Evolutionary conservation across 2,113 vertebrate genomes (phyloP).

Genomic region (Lophotis ruficrista): DNA sequence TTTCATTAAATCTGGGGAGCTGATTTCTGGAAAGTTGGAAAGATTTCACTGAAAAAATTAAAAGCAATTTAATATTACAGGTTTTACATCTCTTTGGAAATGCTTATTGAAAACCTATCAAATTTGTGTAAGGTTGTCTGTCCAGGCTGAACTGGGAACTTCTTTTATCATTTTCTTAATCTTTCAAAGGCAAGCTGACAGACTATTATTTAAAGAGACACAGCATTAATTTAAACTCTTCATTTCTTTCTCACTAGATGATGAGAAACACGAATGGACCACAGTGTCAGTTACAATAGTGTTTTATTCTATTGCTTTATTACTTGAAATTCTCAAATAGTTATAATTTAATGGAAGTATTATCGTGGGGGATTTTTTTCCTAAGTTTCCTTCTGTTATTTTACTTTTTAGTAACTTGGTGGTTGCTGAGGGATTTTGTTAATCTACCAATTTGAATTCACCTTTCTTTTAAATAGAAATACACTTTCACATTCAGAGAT

Average conservation of each 20-base stretch:
- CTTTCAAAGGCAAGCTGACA: background rate
- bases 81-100: conserved; percentile 34
- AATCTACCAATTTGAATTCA: background rate
- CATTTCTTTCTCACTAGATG: background rate
- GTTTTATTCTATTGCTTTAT: background rate
- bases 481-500: background rate
- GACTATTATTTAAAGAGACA: background rate
- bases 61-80: background rate
- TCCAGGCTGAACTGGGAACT: background rate
- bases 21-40: background rate
- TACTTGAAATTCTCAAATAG: background rate
- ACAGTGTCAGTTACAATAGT: background rate
- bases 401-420: background rate
- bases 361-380: background rate
- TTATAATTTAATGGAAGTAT: background rate
- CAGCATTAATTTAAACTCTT: background rate
- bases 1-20: background rate
- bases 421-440: background rate
- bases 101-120: conserved; percentile 24
- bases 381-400: background rate
- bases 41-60: conserved; percentile 38
- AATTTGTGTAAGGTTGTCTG: background rate
- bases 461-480: background rate
- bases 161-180: conserved; percentile 14
- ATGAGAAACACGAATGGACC: background rate